Base-by-base conservation (phyloP, 2,113 vertebrate species). In the Onychostruthus taczanowskii region DNA sequence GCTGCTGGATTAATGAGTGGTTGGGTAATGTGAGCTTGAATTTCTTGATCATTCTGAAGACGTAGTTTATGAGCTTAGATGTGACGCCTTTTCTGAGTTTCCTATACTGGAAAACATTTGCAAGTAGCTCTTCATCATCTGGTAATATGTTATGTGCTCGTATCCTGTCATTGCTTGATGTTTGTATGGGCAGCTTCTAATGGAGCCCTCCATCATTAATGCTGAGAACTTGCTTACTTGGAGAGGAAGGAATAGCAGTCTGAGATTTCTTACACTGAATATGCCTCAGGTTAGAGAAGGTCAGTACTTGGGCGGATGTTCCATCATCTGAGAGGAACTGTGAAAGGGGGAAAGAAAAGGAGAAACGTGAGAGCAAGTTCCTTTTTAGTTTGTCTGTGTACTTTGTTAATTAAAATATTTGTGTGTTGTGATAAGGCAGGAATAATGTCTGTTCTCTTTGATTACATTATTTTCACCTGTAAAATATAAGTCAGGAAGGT, bases 91-190 rank as follows among this genome's bases (percentile, higher is more conserved):
- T 72, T 85, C 46, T 83, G 58, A 37, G 23, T 62, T 81, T 28
- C 33, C 47, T 56, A 7, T 43, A 55, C 43, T 58, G 74, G 41
- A 63, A 89, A 55, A n/a, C 0, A 0, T 49, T 90, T 86, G 31
- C 13, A 24, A 47, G 47, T n/a, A 30, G 37, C 55, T 85, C 33
- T 62, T 74, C 39, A 27, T 2, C n/a, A 15, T 21, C 49, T 44
- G 31, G 18, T 33, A 35, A n/a, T 37, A 4, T 0, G 4, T 76
- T 41, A 24, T 0, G 0, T 21, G 35, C 12, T 86, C 0, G 0
- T 44, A 11, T 59, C 66, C 53, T 87, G 75, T 5, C 2, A 6
- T 64, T 31, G 2, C 37, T 52, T 79, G 52, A 5, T 1, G 9
- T 75, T 63, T 75, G 33, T 46, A 15, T 41, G 2, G n/a, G 13